Percentiles rank a stretch among this genome's conserved stretches.
Evolutionary conservation across 2,797 vertebrate species (phyloP).

Genomic region (Channallabes apus): DNA sequence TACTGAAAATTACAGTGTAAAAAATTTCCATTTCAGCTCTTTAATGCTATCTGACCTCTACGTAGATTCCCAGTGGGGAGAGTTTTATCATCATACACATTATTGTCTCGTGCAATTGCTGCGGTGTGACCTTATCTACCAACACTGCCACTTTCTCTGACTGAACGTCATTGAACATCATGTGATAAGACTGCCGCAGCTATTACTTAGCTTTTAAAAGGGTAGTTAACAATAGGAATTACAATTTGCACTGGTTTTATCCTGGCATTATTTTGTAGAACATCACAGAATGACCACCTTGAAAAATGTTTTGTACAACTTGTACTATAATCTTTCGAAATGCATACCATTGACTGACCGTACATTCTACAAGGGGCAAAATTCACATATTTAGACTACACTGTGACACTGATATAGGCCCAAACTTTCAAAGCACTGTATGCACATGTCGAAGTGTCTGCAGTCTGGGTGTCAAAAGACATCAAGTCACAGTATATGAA

Average conservation of each 20-base stretch:
- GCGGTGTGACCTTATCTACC: too few relatives aligned
- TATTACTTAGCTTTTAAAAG: not conserved
- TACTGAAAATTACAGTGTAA: not conserved
- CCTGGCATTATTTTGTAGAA: not conserved
- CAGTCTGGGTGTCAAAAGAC: not conserved
- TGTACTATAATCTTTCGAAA: not conserved
- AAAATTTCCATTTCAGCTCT: too few relatives aligned
- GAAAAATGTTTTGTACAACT: not conserved
- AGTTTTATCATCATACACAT: not conserved
- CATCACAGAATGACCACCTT: not conserved
- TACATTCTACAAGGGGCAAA: not conserved
- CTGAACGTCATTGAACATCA: not conserved
- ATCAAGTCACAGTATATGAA: conserved; percentile 82
- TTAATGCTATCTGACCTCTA: not conserved
- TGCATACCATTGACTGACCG: not conserved
- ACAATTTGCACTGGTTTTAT: not conserved
- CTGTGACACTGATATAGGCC: not conserved
- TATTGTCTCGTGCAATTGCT: too few relatives aligned
- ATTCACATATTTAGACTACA: not conserved
- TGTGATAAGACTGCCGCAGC: not conserved
- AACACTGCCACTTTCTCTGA: not conserved
- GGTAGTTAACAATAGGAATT: not conserved
- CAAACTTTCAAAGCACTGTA: not conserved
- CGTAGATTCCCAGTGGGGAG: not conserved
- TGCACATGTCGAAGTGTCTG: not conserved